These are phyloP conservation scores for Panthera uncia DNA, from an alignment of 2,113 vertebrate species.

Conservation along the genomic window DNA sequence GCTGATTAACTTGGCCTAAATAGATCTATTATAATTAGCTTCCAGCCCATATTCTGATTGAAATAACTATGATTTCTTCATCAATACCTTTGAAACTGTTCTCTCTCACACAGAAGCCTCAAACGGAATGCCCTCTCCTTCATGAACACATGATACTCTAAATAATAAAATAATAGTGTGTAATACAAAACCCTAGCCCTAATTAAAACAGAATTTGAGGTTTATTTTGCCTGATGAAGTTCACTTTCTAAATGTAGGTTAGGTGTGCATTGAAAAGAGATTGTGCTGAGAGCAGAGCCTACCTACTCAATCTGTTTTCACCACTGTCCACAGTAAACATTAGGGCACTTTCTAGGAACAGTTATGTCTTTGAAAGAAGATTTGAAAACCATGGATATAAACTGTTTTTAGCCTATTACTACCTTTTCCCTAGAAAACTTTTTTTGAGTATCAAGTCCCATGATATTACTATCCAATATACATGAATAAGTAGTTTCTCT, in stretches of 20 bases:
- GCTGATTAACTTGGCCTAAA: neutral
- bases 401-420: neutral
- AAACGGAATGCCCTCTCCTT: neutral
- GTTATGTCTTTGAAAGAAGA: neutral
- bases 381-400: neutral
- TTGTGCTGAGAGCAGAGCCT: neutral
- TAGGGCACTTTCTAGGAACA: neutral
- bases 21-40: neutral
- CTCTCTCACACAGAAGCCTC: neutral
- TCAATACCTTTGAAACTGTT: neutral
- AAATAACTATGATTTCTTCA: slow-evolving; percentile 1
- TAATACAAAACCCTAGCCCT: neutral
- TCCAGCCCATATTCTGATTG: neutral
- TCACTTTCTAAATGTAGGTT: neutral
- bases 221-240: neutral
- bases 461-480: neutral
- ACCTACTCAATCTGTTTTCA: neutral
- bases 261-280: neutral
- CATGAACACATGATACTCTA: neutral
- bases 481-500: neutral
- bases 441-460: neutral
- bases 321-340: neutral
- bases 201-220: neutral
- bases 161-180: neutral
- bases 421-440: neutral